Conservation (phyloP, 1,140 invertebrate genomes). For the Sipha flava region DNA sequence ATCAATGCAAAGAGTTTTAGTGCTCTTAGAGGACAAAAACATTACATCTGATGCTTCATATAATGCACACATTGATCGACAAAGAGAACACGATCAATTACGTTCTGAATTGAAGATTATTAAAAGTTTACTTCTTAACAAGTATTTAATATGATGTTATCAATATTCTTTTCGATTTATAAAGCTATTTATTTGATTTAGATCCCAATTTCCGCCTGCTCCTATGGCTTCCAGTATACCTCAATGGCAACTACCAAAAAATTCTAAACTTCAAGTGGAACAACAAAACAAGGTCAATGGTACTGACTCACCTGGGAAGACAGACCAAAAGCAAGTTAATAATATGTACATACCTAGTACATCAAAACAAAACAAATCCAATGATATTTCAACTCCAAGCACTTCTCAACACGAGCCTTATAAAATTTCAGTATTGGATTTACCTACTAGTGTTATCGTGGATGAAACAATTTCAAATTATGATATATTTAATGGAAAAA, state of each 20-base stretch:
- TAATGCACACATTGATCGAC: not conserved
- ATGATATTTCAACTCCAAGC: too few relatives aligned
- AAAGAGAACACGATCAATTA: not conserved
- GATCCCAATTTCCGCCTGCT: slow-evolving; percentile 18
- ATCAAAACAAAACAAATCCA: not conserved
- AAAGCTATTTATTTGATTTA: not conserved
- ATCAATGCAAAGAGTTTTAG: not conserved
- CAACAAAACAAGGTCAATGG: not conserved
- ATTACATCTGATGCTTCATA: not conserved
- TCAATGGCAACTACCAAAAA: not conserved
- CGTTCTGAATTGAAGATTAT: not conserved
- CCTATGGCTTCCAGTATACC: not conserved
- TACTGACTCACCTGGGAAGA: not conserved
- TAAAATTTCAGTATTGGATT: not conserved
- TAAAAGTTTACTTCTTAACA: slow-evolving; percentile 16
- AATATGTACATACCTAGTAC: too few relatives aligned
- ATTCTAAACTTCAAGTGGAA: not conserved
- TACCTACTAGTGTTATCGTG: not conserved
- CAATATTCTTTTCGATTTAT: not conserved
- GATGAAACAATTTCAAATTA: too few relatives aligned
- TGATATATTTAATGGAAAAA: too few relatives aligned
- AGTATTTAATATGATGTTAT: not conserved
- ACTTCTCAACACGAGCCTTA: not conserved
- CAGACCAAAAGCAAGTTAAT: too few relatives aligned
- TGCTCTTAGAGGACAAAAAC: not conserved